Evolutionary conservation across 2,113 vertebrate genomes (phyloP).

Genomic region (Sardina pilchardus): DNA sequence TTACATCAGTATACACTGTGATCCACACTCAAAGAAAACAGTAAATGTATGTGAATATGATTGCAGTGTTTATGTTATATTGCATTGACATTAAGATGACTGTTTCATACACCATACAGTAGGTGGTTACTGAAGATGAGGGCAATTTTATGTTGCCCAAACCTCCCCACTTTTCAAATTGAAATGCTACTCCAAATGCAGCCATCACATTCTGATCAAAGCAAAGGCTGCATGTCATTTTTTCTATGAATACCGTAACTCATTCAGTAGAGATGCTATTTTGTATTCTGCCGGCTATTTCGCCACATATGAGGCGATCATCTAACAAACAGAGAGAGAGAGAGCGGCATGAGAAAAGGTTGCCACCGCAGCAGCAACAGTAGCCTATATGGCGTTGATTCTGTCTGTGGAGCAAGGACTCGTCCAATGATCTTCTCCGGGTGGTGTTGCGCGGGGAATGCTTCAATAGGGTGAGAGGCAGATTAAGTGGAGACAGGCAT

Average conservation of each 20-base stretch:
- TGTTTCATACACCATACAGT: too few relatives aligned
- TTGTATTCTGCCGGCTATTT: not conserved
- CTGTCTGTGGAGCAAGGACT: not conserved
- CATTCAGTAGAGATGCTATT: not conserved
- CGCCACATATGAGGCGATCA: not conserved
- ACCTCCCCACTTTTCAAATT: not conserved
- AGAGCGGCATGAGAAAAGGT: not conserved
- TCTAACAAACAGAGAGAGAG: not conserved
- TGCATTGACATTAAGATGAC: too few relatives aligned
- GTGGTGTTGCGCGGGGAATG: conserved; percentile 19
- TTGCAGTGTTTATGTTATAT: too few relatives aligned
- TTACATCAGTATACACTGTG: too few relatives aligned
- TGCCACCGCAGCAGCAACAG: not conserved
- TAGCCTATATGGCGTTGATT: conserved; percentile 20
- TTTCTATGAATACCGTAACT: too few relatives aligned
- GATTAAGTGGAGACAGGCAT: conserved; percentile 32
- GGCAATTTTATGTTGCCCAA: too few relatives aligned
- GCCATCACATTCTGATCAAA: too few relatives aligned
- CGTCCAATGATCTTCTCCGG: conserved; percentile 1
- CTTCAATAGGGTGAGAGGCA: conserved; percentile 37
- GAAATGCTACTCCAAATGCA: not conserved
- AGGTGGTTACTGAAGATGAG: too few relatives aligned
- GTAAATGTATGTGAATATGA: too few relatives aligned
- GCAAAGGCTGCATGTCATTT: too few relatives aligned
- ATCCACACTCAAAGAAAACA: too few relatives aligned